Base-by-base conservation (phyloP, 2,888 invertebrate species). In the Ellobium chinense region DNA sequence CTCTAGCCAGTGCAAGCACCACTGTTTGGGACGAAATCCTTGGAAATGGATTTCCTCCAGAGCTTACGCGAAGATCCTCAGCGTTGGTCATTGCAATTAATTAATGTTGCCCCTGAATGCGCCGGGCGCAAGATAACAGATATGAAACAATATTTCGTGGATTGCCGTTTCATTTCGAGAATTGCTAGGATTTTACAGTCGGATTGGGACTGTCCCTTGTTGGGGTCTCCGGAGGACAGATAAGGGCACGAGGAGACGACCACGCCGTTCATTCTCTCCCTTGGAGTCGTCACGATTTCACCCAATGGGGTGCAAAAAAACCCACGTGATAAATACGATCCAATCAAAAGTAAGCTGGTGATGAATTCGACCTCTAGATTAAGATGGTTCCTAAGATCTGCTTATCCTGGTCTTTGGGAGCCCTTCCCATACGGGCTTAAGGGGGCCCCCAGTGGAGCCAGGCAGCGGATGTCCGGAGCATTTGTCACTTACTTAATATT, bases 291-390 rank as follows among this genome's bases (percentile, higher is more conserved):
- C 54, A 60, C 54, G 21, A 39, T 39, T 69, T 77, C 68, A 68
- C 60, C 69, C 60, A 27, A 70, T 70, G 34, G 63, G 72, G 54
- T 54, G 70, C 31, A 70, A 21, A 46, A 46, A 72, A n/a, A n/a
- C n/a, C 27, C 70, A 72, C 54, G 66, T 63, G 69, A 77, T 62
- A 29, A 63, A 74, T 63, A 31, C 46, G 37, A 1, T 46, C 74
- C 74, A 74, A 74, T 74, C 74, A 74, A 63, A 37, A 63, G 29
- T 74, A 63, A 74, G 62, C 74, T 62, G 18, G 29, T 74, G 74
- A 74, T 63, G 63, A 74, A 74, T 74, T 62, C 36, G 31, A 74
- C 63, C 63, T 63, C 62, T 46, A 46, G 62, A 62, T 27, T n/a
- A 37, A 18, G 63, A 34, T 24, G 31, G 46, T n/a, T 5, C n/a